Percentiles rank a stretch among this genome's conserved stretches.
These are phyloP conservation scores for Spodoptera exigua DNA, from an alignment of 2,888 invertebrate genomes.

Conservation along the genomic window DNA sequence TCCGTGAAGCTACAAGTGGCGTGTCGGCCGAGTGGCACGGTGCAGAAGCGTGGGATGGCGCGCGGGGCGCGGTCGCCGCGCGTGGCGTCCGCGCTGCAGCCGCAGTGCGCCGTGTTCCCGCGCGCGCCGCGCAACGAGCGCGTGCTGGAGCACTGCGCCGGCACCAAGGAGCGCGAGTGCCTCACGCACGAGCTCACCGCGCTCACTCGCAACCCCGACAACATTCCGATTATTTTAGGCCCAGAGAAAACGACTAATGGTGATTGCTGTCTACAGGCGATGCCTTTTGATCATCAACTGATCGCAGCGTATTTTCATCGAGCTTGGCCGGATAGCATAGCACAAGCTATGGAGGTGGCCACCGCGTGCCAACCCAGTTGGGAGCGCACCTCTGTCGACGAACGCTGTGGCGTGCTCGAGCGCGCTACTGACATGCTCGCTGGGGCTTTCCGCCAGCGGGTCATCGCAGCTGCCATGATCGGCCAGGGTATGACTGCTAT, in stretches of 20 bases:
- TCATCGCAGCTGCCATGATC: slow-evolving; percentile 97
- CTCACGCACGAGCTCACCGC: slow-evolving; percentile 37
- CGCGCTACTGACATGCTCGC: slow-evolving; percentile 96
- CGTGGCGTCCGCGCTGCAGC: slow-evolving; percentile 33
- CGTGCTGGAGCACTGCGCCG: slow-evolving; percentile 33
- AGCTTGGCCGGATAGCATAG: slow-evolving; percentile 32
- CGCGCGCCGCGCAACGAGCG: slow-evolving; percentile 38
- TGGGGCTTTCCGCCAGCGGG: slow-evolving; percentile 93
- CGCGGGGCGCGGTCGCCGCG: neutral
- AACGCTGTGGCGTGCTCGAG: slow-evolving; percentile 93
- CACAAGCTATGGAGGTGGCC: slow-evolving; percentile 34
- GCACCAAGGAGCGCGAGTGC: slow-evolving; percentile 29
- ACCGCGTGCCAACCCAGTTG: slow-evolving; percentile 93
- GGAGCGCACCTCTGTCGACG: slow-evolving; percentile 93
- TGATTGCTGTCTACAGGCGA: slow-evolving; percentile 89
- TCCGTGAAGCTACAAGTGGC: slow-evolving; percentile 9
- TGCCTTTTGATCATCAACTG: slow-evolving; percentile 95
- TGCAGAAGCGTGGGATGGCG: slow-evolving; percentile 3
- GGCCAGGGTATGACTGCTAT: slow-evolving; percentile 96
- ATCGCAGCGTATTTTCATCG: slow-evolving; percentile 94
- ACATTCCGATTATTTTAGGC: slow-evolving; percentile 38
- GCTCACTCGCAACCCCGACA: slow-evolving; percentile 28
- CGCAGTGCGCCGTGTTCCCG: slow-evolving; percentile 36
- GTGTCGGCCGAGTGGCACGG: neutral
- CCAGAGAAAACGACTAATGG: slow-evolving; percentile 29